A percentile compares a stretch with the other conserved stretches of the same genome.
Evolutionary conservation across 2,888 invertebrate species (phyloP).

Genomic region (Amblyteles armatorius): DNA sequence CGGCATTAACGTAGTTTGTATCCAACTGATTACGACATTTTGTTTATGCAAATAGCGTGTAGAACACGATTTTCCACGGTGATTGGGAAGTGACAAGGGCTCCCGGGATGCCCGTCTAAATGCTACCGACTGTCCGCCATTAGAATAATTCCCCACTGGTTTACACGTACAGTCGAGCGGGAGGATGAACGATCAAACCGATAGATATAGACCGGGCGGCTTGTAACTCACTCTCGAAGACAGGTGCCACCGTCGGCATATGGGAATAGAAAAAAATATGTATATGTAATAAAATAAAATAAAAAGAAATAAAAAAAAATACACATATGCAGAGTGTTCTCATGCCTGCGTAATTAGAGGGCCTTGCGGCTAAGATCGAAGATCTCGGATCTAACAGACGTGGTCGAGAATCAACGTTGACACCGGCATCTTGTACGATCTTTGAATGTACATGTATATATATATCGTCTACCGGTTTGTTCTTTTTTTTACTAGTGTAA

Average conservation of each 20-base stretch:
- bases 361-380: constrained; percentile 48
- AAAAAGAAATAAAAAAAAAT: background rate
- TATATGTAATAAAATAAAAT: constrained; percentile 10
- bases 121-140: constrained; percentile 18
- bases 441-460: constrained; percentile 28
- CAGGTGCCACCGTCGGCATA: constrained; percentile 45
- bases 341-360: constrained; percentile 48
- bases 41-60: constrained; percentile 59
- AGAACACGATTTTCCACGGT: constrained; percentile 38
- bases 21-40: constrained; percentile 51
- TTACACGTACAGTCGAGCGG: constrained; percentile 16
- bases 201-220: constrained; percentile 55
- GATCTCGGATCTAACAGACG: constrained; percentile 30
- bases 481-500: constrained; percentile 2
- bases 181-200: constrained; percentile 58
- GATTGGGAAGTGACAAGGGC: constrained; percentile 17
- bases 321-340: constrained; percentile 19
- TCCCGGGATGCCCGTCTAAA: background rate
- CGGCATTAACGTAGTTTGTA: constrained; percentile 15
- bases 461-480: constrained; percentile 1
- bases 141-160: constrained; percentile 40
- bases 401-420: constrained; percentile 29
- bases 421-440: constrained; percentile 36
- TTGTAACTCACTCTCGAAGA: constrained; percentile 57
- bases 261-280: constrained; percentile 24